Percentiles rank a stretch among this genome's conserved stretches.
phyloP scores from a whole-genome alignment of 1,140 invertebrate genomes.

The Danaus melanippus region DNA sequence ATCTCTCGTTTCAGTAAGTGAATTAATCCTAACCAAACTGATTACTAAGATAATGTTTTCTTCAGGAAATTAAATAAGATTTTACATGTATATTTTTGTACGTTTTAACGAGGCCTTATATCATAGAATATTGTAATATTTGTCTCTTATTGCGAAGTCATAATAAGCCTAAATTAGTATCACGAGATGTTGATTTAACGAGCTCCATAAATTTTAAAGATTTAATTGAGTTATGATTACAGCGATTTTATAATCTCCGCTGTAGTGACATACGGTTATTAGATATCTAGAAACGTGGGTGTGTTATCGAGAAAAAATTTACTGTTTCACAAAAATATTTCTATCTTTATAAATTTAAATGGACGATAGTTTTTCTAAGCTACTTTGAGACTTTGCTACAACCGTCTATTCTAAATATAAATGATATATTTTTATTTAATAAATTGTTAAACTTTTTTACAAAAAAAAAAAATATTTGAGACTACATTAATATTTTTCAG shows the following conservation, averaged over 20 bases:
- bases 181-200: slow-evolving; percentile 36
- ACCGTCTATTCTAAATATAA: too few relatives aligned
- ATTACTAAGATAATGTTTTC: background rate
- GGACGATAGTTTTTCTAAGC: too few relatives aligned
- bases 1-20: background rate
- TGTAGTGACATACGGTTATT: slow-evolving; percentile 32
- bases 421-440: too few relatives aligned
- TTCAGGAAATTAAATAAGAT: background rate
- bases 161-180: slow-evolving; percentile 20
- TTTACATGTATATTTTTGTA: slow-evolving; percentile 1
- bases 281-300: slow-evolving; percentile 9
- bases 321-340: too few relatives aligned
- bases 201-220: slow-evolving; percentile 57
- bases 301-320: background rate
- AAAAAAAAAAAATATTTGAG: too few relatives aligned
- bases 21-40: background rate
- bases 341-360: too few relatives aligned
- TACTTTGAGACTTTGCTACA: too few relatives aligned
- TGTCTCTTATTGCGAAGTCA: background rate
- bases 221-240: slow-evolving; percentile 69
- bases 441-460: too few relatives aligned
- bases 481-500: slow-evolving; percentile 14
- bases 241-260: slow-evolving; percentile 47
- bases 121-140: too few relatives aligned
- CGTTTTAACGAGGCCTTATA: background rate